Conservation (phyloP, 53 echinoderm and acorn worm genomes). For the Echinometra lucunter region DNA sequence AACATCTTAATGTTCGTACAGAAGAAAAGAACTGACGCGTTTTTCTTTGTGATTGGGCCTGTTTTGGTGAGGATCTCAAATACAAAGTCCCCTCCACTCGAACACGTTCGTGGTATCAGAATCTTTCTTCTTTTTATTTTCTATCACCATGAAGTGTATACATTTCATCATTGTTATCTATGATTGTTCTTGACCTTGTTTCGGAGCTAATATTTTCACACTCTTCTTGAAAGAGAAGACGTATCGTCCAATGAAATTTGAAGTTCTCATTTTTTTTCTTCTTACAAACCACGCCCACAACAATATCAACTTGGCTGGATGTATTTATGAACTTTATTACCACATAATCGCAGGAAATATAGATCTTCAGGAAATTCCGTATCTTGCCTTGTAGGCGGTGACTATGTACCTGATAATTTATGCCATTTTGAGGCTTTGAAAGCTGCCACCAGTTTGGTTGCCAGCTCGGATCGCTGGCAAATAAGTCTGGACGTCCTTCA, state of each 20-base stretch:
- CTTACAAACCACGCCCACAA: neutral
- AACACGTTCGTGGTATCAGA: neutral
- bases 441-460: neutral
- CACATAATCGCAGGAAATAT: too few species aligned
- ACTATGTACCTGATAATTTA: neutral
- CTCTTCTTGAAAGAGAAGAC: neutral
- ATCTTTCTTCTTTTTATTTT: neutral
- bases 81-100: neutral
- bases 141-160: neutral
- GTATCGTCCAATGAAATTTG: neutral
- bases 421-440: neutral
- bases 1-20: slow-evolving; percentile 32
- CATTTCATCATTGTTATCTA: slow-evolving; percentile 2
- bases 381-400: neutral
- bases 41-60: neutral
- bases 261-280: neutral
- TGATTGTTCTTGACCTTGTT: slow-evolving; percentile 5
- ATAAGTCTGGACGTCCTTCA: neutral
- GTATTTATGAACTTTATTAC: neutral
- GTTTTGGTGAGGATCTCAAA: neutral
- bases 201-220: neutral
- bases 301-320: neutral
- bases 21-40: neutral
- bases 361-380: too few species aligned
- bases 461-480: neutral